A percentile compares a stretch with the other conserved stretches of the same genome.
Evolutionary conservation across 2,113 vertebrate genomes (phyloP).

Genomic region (Silurus glanis): DNA sequence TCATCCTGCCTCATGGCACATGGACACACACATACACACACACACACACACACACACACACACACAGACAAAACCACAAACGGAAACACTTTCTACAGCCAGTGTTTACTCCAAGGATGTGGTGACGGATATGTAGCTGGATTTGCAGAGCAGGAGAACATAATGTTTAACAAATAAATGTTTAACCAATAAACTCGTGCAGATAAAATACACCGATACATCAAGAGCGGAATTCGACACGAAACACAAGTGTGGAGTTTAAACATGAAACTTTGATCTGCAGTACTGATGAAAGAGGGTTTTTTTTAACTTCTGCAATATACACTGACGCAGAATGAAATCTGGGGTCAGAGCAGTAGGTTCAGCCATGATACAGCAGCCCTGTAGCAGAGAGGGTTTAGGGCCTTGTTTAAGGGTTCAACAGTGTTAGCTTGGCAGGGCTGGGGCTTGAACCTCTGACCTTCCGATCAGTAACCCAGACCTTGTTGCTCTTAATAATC

Average conservation of each 20-base stretch:
- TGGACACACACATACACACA: conserved; percentile 21
- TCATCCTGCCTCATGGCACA: conserved; percentile 51
- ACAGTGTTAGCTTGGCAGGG: too few relatives aligned
- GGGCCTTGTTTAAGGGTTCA: too few relatives aligned
- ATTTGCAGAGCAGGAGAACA: not conserved
- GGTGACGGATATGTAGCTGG: not conserved
- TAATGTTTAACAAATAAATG: not conserved
- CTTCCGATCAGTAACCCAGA: too few relatives aligned
- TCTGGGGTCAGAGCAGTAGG: too few relatives aligned
- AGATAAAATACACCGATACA: not conserved
- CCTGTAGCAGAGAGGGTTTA: too few relatives aligned
- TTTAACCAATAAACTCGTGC: too few relatives aligned
- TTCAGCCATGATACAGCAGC: too few relatives aligned
- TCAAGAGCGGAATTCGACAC: not conserved
- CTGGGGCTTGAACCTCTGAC: too few relatives aligned
- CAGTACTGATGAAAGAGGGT: not conserved
- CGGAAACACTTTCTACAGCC: conserved; percentile 21
- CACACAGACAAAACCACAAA: conserved; percentile 27
- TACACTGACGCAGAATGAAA: too few relatives aligned
- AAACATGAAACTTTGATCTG: not conserved
- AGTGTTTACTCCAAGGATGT: conserved; percentile 14
- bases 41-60: conserved; percentile 32
- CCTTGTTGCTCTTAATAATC: too few relatives aligned
- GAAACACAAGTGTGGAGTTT: not conserved
- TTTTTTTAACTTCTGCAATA: too few relatives aligned